A percentile compares a stretch with the other conserved stretches of the same genome.
Evolutionary conservation across 1,140 invertebrate genomes (phyloP).

Genomic region (Belonocnema kinseyi): DNA sequence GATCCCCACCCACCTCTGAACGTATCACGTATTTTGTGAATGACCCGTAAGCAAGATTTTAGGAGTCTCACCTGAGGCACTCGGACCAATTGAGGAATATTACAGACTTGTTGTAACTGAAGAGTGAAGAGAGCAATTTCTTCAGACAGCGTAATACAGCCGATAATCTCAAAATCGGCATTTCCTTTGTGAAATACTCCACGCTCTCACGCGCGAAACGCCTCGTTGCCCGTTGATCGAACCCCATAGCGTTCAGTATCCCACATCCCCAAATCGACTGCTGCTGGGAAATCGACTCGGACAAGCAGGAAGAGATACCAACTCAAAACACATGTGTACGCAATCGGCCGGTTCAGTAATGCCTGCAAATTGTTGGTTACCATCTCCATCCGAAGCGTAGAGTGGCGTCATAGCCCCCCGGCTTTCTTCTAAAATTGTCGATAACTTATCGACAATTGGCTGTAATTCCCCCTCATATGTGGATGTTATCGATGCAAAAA

Average conservation of each 20-base stretch:
- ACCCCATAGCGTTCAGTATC: not conserved
- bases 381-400: conserved; percentile 43
- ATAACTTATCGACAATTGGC: conserved; percentile 67
- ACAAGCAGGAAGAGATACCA: conserved; percentile 34
- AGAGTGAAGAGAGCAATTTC: no score
- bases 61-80: no score
- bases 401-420: conserved; percentile 56
- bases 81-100: no score
- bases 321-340: conserved; percentile 14
- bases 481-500: conserved; percentile 42
- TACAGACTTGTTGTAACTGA: no score
- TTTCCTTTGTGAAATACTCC: no score
- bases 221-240: not conserved
- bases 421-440: conserved; percentile 65
- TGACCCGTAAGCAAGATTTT: no score
- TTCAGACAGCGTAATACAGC: no score
- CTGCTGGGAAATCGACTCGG: conserved; percentile 16
- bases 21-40: no score
- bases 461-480: conserved; percentile 57
- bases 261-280: not conserved
- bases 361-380: conserved; percentile 64
- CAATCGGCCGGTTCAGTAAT: conserved; percentile 53
- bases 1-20: no score
- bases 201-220: not conserved
- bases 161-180: no score